These are phyloP conservation scores for Leptonema lineaticorne DNA, from an alignment of 1,140 invertebrate species.

Conservation along the genomic window DNA sequence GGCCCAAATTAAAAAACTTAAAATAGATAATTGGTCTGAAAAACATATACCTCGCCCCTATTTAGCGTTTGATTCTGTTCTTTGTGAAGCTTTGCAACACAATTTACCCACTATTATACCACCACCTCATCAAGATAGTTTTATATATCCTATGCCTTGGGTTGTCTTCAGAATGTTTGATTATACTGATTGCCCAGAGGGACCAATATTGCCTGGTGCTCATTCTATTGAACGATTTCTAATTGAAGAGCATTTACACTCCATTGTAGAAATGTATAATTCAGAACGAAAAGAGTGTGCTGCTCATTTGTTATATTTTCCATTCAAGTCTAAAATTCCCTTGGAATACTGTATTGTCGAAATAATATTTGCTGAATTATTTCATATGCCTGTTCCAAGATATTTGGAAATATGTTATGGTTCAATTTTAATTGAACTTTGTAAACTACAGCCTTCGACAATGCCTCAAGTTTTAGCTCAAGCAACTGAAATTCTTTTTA, in stretches of 20 bases:
- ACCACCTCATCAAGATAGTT: constrained; percentile 88
- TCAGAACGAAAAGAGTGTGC: constrained; percentile 94
- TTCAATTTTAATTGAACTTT: constrained; percentile 94
- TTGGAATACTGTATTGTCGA: constrained; percentile 98
- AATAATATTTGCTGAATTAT: constrained; percentile 93
- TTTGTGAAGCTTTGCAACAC: constrained; percentile 95
- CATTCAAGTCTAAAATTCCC: constrained; percentile 92
- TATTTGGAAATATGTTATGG: constrained; percentile 94
- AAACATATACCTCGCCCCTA: constrained; percentile 96
- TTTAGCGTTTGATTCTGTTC: constrained; percentile 89
- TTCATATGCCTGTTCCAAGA: constrained; percentile 84
- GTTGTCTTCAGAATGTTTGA: constrained; percentile 96
- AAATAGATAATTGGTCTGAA: constrained; percentile 95
- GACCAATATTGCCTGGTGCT: constrained; percentile 85
- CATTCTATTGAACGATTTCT: constrained; percentile 97
- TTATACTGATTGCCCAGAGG: constrained; percentile 97
- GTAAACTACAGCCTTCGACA: constrained; percentile 93
- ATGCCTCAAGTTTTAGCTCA: constrained; percentile 98
- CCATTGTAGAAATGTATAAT: constrained; percentile 89
- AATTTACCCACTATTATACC: constrained; percentile 86
- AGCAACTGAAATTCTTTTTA: constrained; percentile 95
- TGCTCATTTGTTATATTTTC: constrained; percentile 86
- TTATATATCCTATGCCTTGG: constrained; percentile 85
- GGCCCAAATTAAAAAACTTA: constrained; percentile 87
- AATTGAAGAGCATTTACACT: constrained; percentile 95